These are phyloP conservation scores for Mugil cephalus DNA, from an alignment of 2,113 vertebrate species.

Conservation along the genomic window DNA sequence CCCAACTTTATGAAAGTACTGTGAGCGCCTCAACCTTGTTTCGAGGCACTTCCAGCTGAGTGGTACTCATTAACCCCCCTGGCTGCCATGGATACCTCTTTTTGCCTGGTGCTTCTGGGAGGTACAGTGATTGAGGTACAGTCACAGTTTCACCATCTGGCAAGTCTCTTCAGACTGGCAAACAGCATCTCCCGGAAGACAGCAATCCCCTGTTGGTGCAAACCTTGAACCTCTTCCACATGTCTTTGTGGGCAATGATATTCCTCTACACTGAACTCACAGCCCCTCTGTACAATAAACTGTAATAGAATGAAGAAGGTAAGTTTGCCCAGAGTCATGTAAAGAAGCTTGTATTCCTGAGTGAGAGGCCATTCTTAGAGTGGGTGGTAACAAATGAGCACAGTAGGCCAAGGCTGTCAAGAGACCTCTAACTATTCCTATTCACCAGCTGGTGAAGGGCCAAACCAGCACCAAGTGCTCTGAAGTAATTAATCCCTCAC, in stretches of 20 bases:
- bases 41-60: not conserved
- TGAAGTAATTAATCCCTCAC: constrained; percentile 42
- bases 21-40: not conserved
- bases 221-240: constrained; percentile 58
- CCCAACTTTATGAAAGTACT: too few relatives aligned
- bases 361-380: constrained; percentile 20
- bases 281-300: constrained; percentile 13
- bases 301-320: not conserved
- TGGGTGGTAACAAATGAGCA: constrained; percentile 17
- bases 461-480: constrained; percentile 22
- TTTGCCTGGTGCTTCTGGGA: constrained; percentile 39
- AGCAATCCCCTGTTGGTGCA: constrained; percentile 22
- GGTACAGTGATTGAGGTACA: constrained; percentile 60
- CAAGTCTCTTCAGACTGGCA: constrained; percentile 44
- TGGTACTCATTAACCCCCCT: constrained; percentile 34
- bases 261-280: constrained; percentile 14
- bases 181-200: constrained; percentile 44
- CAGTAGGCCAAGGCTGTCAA: constrained; percentile 16
- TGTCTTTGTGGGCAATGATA: constrained; percentile 26
- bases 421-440: constrained; percentile 26
- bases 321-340: constrained; percentile 9
- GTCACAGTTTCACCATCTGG: constrained; percentile 66
- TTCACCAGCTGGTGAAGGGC: constrained; percentile 33
- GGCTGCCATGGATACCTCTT: constrained; percentile 33
- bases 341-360: constrained; percentile 10